Conservation (phyloP, 1,140 invertebrate species). For the Sinonovacula constricta region DNA sequence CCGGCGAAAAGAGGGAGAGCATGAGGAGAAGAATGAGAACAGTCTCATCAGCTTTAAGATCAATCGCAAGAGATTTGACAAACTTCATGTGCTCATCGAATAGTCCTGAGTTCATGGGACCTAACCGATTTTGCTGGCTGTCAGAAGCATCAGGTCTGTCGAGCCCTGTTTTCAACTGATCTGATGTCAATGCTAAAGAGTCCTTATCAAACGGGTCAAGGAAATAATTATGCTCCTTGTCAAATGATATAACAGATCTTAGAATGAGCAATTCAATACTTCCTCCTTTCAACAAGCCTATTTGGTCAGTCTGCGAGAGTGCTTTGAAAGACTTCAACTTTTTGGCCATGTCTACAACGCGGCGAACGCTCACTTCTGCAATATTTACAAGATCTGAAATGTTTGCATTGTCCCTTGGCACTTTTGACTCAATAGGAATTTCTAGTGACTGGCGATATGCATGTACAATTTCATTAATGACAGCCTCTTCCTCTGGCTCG, state of each 20-base stretch:
- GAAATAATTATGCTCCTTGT: constrained; percentile 78
- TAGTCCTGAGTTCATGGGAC: constrained; percentile 56
- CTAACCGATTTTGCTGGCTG: constrained; percentile 1
- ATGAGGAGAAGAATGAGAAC: constrained; percentile 80
- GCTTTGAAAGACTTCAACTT: constrained; percentile 78
- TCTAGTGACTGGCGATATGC: constrained; percentile 77
- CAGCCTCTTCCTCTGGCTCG: constrained; percentile 69
- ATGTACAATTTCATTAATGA: constrained; percentile 74
- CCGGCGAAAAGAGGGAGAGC: constrained; percentile 80
- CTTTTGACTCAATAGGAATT: constrained; percentile 72
- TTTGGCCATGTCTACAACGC: constrained; percentile 79
- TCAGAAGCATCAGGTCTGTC: constrained; percentile 28
- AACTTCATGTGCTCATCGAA: constrained; percentile 81
- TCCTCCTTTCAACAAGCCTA: constrained; percentile 79
- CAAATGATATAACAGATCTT: constrained; percentile 78
- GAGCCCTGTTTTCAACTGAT: constrained; percentile 73
- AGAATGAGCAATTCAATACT: constrained; percentile 81
- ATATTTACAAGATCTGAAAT: constrained; percentile 78
- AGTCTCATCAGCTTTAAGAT: constrained; percentile 80
- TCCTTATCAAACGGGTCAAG: constrained; percentile 76
- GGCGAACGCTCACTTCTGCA: constrained; percentile 77
- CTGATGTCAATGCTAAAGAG: constrained; percentile 74
- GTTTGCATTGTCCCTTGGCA: constrained; percentile 68
- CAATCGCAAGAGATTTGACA: constrained; percentile 76
- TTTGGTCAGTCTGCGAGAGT: constrained; percentile 78